Base-by-base conservation (phyloP, 2,113 vertebrate species). In the Rhinogobius similis region DNA sequence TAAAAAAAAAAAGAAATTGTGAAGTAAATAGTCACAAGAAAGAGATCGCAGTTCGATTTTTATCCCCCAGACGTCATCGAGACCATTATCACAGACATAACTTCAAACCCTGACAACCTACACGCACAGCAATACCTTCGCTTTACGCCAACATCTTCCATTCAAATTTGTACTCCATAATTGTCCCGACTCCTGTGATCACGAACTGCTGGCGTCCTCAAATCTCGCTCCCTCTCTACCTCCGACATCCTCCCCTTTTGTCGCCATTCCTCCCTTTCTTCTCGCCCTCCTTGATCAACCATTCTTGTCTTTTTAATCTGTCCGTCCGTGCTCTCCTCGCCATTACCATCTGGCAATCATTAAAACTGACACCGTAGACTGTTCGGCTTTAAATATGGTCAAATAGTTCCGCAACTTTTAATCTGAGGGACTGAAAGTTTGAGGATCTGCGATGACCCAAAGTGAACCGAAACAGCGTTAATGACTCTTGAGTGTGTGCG, bases 311-410 rank as follows among this genome's bases (percentile, higher is more conserved):
- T 21, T 61, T 61, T 38, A 36, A 38, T 36, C 58, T 61, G 18
- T 27, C 4, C 7, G 16, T 32, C 58, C 20, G 8, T 7, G 0
- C 18, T 61, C 58, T 61, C 58, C 29, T 18, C 58, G 4, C 16
- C 58, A 61, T 61, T 61, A 61, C 58, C 58, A n/a, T 38, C 29
- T 38, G 58, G 32, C 16, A 1, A 18, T 61, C 58, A 36, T 61
- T 61, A 61, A n/a, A 61, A 36, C 27, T 36, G 29, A 61, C 58
- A n/a, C 10, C 11, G 29, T n/a, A 12, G 29, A 61, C 58, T 1
- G 18, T 27, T 20, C 26, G 6, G 9, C 13, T 61, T 36, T 61
- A 36, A 61, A n/a, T n/a, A 36, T n/a, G 18, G 11, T 18, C 27
- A 12, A 38, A 32, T n/a, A 36, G 7, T n/a, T 61, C 8, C 9